These are phyloP conservation scores for Gasterosteus nipponicus DNA, from an alignment of 2,113 vertebrate species.

Conservation along the genomic window DNA sequence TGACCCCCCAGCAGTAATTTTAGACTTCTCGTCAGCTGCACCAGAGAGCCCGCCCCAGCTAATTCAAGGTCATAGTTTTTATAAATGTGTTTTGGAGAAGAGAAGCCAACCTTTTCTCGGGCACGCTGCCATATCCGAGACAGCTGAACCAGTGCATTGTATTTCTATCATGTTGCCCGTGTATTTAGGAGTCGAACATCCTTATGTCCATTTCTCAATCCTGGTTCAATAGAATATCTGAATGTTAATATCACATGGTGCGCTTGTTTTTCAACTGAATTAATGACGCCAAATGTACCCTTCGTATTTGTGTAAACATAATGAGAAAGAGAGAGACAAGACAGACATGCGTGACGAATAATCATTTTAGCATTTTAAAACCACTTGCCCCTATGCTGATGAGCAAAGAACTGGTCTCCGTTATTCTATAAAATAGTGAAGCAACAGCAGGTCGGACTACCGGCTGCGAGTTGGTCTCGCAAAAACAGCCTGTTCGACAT, in stretches of 20 bases:
- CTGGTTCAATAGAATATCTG: conserved; percentile 33
- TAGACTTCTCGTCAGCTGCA: conserved; percentile 77
- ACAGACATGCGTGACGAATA: conserved; percentile 11
- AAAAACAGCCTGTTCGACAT: conserved; percentile 49
- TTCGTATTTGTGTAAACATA: conserved; percentile 23
- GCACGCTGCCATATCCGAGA: conserved; percentile 52
- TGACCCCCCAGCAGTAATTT: conserved; percentile 83
- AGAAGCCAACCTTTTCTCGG: conserved; percentile 61
- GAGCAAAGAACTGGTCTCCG: not conserved
- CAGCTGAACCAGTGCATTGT: conserved; percentile 40
- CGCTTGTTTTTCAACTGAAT: conserved; percentile 15
- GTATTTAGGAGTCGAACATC: conserved; percentile 36
- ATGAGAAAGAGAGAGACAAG: conserved; percentile 18
- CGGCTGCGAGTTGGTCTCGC: conserved; percentile 13
- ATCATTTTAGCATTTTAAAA: conserved; percentile 25
- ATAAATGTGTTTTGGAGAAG: conserved; percentile 70
- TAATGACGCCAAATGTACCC: conserved; percentile 9
- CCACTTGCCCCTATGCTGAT: conserved; percentile 16
- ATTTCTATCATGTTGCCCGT: conserved; percentile 42
- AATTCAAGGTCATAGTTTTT: conserved; percentile 81
- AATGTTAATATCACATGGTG: conserved; percentile 41
- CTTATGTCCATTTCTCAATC: conserved; percentile 42
- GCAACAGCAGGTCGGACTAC: conserved; percentile 9
- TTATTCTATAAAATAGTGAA: conserved; percentile 24
- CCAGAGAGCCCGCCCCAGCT: conserved; percentile 68